phyloP scores from a whole-genome alignment of 2,888 invertebrate species.

The Horisme vitalbata region DNA sequence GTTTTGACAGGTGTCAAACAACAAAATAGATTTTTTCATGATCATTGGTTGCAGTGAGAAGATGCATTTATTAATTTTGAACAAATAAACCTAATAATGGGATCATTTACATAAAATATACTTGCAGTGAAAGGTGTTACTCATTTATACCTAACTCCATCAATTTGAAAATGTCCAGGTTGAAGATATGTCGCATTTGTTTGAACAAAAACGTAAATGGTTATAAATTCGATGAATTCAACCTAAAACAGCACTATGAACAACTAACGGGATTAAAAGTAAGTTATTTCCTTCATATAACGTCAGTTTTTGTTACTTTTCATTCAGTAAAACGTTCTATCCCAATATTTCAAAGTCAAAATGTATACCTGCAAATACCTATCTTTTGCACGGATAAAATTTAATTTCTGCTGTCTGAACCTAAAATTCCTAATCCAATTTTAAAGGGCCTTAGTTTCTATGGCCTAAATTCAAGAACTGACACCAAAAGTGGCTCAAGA shows the following conservation, averaged over 20 bases:
- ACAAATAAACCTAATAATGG: neutral
- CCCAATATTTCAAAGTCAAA: too few relatives aligned
- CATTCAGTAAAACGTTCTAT: too few relatives aligned
- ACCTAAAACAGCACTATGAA: conserved; percentile 53
- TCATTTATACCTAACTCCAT: neutral
- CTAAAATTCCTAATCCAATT: too few relatives aligned
- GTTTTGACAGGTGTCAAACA: too few relatives aligned
- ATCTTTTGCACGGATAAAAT: too few relatives aligned
- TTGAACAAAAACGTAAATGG: conserved; percentile 50
- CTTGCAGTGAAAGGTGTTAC: conserved; percentile 6
- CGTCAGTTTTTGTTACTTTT: neutral
- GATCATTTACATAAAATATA: neutral
- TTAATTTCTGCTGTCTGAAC: too few relatives aligned
- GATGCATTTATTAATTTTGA: conserved; percentile 9
- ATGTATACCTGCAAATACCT: too few relatives aligned
- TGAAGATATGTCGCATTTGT: conserved; percentile 56
- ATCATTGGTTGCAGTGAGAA: neutral
- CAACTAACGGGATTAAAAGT: conserved; percentile 55
- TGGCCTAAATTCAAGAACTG: too few relatives aligned
- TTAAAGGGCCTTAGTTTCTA: too few relatives aligned
- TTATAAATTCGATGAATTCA: conserved; percentile 47
- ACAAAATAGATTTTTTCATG: too few relatives aligned
- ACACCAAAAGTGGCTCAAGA: too few relatives aligned
- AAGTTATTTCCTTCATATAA: conserved; percentile 39
- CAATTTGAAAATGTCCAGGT: conserved; percentile 40